Evolutionary conservation across 2,888 invertebrate genomes (phyloP).

Genomic region (Magallana nippona): DNA sequence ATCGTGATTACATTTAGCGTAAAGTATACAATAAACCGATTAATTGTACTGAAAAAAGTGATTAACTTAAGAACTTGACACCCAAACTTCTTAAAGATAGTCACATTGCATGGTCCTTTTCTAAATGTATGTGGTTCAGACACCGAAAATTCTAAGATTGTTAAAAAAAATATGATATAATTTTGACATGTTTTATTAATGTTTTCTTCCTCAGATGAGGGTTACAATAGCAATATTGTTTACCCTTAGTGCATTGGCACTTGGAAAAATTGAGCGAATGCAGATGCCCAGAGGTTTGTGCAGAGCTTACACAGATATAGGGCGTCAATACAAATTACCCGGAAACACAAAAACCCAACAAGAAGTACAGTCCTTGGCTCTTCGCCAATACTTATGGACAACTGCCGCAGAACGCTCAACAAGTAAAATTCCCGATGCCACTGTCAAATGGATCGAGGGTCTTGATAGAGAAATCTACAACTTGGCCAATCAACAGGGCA

Average conservation of each 20-base stretch:
- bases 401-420: background rate
- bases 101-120: too few species aligned
- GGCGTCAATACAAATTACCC: background rate
- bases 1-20: background rate
- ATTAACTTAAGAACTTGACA: too few species aligned
- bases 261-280: background rate
- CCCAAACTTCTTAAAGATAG: too few species aligned
- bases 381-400: background rate
- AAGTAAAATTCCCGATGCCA: background rate
- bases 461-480: slow-evolving; percentile 13
- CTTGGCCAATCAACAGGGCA: slow-evolving; percentile 1
- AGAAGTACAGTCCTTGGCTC: background rate
- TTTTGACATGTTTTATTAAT: background rate
- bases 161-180: too few species aligned
- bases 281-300: background rate
- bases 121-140: too few species aligned
- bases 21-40: too few species aligned
- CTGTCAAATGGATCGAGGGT: slow-evolving; percentile 1
- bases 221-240: slow-evolving; percentile 2
- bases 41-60: too few species aligned
- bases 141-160: too few species aligned
- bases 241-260: slow-evolving; percentile 9
- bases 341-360: slow-evolving; percentile 22
- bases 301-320: background rate
- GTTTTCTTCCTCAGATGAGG: background rate